These are phyloP conservation scores for Ophion costatus DNA, from an alignment of 2,888 invertebrate species.

Conservation along the genomic window DNA sequence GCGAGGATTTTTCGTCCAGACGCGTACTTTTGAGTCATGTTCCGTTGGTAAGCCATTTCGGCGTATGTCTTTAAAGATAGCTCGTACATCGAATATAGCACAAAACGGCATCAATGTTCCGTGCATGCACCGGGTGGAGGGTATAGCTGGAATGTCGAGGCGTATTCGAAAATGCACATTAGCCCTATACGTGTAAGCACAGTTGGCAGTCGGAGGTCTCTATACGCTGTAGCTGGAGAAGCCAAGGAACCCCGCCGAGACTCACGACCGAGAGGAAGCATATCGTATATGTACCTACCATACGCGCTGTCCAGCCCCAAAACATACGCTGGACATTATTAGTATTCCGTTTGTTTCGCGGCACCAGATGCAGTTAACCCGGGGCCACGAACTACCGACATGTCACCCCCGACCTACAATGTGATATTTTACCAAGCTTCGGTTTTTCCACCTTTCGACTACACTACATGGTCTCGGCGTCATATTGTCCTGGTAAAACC, in stretches of 20 bases:
- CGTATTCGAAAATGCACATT: constrained; percentile 62
- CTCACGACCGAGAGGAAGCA: constrained; percentile 24
- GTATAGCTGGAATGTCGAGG: constrained; percentile 32
- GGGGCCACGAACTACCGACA: constrained; percentile 71
- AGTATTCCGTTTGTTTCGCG: constrained; percentile 81
- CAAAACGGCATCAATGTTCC: constrained; percentile 30
- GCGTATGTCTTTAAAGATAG: constrained; percentile 30
- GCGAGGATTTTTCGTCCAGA: neutral
- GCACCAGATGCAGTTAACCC: constrained; percentile 79
- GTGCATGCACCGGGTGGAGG: constrained; percentile 23
- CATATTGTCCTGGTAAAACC: constrained; percentile 16
- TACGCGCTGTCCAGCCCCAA: constrained; percentile 47
- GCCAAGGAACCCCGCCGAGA: constrained; percentile 53
- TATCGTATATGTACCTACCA: constrained; percentile 1
- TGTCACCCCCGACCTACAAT: constrained; percentile 66
- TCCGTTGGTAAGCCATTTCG: constrained; percentile 24
- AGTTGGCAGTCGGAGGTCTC: constrained; percentile 72
- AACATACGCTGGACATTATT: constrained; percentile 74
- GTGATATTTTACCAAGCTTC: constrained; percentile 53
- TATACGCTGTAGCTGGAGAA: constrained; percentile 56
- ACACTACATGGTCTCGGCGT: constrained; percentile 24
- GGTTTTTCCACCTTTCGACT: constrained; percentile 7
- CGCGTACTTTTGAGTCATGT: neutral
- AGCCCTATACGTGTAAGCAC: constrained; percentile 57
- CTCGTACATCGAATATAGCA: constrained; percentile 31